phyloP scores from a whole-genome alignment of 1,140 invertebrate species.

The Panulirus ornatus region DNA sequence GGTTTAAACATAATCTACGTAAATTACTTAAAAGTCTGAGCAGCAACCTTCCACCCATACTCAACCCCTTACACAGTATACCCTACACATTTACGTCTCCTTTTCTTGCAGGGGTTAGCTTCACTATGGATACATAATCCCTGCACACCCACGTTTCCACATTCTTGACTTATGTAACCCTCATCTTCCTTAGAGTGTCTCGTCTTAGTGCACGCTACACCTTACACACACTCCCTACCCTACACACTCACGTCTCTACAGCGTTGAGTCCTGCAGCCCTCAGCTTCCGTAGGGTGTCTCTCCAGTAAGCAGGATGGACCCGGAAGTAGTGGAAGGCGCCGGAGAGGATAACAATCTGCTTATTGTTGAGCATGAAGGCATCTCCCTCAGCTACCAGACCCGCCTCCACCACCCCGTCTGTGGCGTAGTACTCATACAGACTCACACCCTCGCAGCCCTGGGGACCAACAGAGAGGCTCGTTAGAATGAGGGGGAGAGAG shows the following conservation, averaged over 20 bases:
- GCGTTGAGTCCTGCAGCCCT: slow-evolving; percentile 81
- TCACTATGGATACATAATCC: no score
- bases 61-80: not conserved
- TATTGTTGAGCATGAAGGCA: slow-evolving; percentile 77
- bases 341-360: slow-evolving; percentile 77
- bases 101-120: no score
- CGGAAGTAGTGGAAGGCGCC: slow-evolving; percentile 82
- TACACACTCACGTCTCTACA: slow-evolving; percentile 79
- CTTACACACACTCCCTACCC: slow-evolving; percentile 20
- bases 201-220: slow-evolving; percentile 9
- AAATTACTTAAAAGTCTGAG: no score
- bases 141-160: no score
- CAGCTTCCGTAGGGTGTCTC: slow-evolving; percentile 80
- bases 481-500: no score
- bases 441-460: slow-evolving; percentile 36
- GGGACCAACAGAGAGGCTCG: not conserved
- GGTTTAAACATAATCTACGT: no score
- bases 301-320: slow-evolving; percentile 80
- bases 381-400: slow-evolving; percentile 74
- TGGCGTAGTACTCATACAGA: slow-evolving; percentile 74
- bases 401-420: slow-evolving; percentile 24
- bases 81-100: not conserved
- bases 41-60: not conserved
- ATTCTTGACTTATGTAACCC: no score
- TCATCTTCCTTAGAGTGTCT: no score